These are phyloP conservation scores for Orientallactaga bullata DNA, from an alignment of 2,113 vertebrate genomes.

Conservation along the genomic window DNA sequence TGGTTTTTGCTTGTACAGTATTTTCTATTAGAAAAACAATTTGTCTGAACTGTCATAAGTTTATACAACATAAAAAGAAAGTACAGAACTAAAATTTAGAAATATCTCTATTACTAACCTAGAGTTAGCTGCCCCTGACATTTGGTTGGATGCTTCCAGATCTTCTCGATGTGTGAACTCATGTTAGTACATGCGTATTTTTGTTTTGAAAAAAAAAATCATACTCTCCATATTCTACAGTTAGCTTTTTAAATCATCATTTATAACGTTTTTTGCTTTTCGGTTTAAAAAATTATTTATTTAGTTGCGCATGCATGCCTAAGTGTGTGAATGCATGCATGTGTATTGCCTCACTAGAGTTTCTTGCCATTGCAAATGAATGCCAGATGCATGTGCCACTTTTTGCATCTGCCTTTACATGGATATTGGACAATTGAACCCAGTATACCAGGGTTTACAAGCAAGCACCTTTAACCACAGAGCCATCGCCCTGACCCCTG, in stretches of 20 bases:
- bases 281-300: too few relatives aligned
- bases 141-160: background rate
- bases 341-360: too few relatives aligned
- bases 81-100: slow-evolving; percentile 4
- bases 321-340: too few relatives aligned
- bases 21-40: slow-evolving; percentile 33
- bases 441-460: too few relatives aligned
- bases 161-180: background rate
- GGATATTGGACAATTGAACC: too few relatives aligned
- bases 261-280: background rate
- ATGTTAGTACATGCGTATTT: background rate
- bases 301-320: too few relatives aligned
- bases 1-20: background rate
- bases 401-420: too few relatives aligned
- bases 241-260: background rate
- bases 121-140: background rate
- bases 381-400: too few relatives aligned
- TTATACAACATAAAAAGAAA: slow-evolving; percentile 21
- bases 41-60: background rate
- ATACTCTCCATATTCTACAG: background rate
- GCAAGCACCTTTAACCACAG: too few relatives aligned
- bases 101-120: background rate
- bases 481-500: too few relatives aligned
- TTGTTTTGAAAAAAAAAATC: slow-evolving; percentile 32
- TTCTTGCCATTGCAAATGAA: too few relatives aligned